Conservation (phyloP, 2,113 vertebrate species). For the Aepyceros melampus region DNA sequence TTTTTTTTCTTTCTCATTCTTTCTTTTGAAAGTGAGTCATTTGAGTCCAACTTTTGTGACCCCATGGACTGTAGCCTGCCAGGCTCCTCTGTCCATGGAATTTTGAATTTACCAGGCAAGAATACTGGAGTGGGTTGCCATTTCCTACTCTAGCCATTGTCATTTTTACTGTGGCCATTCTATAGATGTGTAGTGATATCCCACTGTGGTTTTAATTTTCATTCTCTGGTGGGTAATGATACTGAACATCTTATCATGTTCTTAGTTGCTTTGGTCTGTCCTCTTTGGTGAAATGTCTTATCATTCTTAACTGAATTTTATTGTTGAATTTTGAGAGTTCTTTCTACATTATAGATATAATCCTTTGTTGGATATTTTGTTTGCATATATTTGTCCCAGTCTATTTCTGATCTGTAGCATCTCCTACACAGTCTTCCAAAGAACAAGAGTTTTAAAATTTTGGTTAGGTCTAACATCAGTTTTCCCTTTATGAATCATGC, state of each 20-base stretch:
- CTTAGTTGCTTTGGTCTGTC: neutral
- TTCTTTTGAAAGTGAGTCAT: neutral
- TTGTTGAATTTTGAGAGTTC: neutral
- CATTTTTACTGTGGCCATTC: neutral
- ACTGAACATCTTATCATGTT: neutral
- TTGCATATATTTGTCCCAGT: neutral
- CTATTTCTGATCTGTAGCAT: neutral
- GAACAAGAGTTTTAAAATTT: neutral
- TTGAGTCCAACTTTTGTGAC: neutral
- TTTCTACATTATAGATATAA: neutral
- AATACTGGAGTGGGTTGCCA: neutral
- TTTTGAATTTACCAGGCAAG: neutral
- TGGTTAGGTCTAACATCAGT: neutral
- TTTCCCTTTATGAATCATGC: neutral
- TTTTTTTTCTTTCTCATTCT: neutral
- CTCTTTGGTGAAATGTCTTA: neutral
- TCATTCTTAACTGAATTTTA: neutral
- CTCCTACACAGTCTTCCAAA: neutral
- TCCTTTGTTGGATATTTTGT: neutral
- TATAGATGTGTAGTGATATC: neutral
- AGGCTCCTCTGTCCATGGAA: neutral
- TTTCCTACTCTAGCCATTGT: neutral
- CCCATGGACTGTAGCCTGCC: neutral
- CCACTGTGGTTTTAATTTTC: neutral
- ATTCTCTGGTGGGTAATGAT: neutral